A percentile compares a stretch with the other conserved stretches of the same genome.
phyloP scores from a whole-genome alignment of 2,113 vertebrate species.

The Echinops telfairi region DNA sequence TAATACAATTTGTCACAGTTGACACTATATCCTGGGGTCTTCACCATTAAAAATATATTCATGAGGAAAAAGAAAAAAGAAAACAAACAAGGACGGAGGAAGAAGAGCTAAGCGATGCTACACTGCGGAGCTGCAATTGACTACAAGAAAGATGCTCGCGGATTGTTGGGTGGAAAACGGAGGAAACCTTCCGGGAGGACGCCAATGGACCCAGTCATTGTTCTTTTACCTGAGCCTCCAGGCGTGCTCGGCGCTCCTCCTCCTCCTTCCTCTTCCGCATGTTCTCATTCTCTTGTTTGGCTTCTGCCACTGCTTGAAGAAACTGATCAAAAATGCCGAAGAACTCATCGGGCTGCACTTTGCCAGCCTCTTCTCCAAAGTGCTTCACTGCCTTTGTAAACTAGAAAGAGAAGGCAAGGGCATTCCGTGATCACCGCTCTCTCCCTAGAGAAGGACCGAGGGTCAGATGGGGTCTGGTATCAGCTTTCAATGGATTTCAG shows the following conservation, averaged over 20 bases:
- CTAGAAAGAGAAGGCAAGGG: constrained; percentile 82
- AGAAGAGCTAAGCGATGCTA: not conserved
- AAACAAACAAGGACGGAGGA: not conserved
- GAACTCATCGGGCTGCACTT: constrained; percentile 98
- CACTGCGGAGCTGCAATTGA: too few species aligned
- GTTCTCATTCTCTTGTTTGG: constrained; percentile 98
- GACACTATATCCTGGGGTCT: too few species aligned
- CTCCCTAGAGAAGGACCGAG: not conserved
- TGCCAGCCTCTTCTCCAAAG: constrained; percentile 96
- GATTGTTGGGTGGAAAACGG: too few species aligned
- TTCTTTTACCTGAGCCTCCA: constrained; percentile 95
- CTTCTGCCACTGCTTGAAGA: constrained; percentile 95
- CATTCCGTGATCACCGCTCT: not conserved
- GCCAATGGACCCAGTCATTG: accelerated
- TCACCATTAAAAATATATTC: too few species aligned
- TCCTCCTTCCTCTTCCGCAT: constrained; percentile 97
- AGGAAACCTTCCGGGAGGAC: not conserved
- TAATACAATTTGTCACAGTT: too few species aligned
- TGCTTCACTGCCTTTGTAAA: constrained; percentile 95
- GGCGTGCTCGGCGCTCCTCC: constrained; percentile 95
- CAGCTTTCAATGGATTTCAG: not conserved
- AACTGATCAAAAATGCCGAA: constrained; percentile 99
- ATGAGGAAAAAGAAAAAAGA: too few species aligned
- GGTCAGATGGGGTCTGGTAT: not conserved
- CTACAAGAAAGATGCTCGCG: too few species aligned